Conservation (phyloP, 92 coral and sea anemone species). For the Siderastrea radians region DNA sequence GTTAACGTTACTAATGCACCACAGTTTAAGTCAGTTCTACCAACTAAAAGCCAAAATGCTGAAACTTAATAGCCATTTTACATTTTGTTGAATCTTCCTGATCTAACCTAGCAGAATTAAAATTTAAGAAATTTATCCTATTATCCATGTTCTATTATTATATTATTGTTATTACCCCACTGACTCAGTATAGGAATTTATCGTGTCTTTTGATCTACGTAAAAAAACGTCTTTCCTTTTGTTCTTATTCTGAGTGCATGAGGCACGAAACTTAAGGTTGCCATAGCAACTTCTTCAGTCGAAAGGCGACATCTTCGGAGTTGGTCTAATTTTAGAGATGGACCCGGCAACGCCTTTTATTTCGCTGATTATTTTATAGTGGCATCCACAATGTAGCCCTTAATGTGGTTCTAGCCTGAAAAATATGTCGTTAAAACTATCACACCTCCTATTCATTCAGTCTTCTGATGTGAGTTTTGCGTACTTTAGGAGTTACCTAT, state of each 20-base stretch:
- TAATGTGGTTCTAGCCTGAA: neutral
- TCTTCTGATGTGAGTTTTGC: neutral
- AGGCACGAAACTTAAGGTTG: neutral
- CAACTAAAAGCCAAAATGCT: too few species aligned
- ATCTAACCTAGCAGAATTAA: too few species aligned
- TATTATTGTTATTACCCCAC: too few species aligned
- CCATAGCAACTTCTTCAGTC: neutral
- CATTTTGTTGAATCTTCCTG: too few species aligned
- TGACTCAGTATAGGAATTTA: too few species aligned
- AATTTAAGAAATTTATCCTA: too few species aligned
- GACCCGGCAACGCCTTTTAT: neutral
- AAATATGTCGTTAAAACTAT: neutral
- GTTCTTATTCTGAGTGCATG: neutral
- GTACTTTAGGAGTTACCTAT: neutral
- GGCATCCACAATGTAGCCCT: neutral
- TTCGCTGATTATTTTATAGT: neutral
- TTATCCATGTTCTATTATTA: too few species aligned
- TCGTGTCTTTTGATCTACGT: too few species aligned
- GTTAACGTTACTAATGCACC: too few species aligned
- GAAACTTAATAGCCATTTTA: too few species aligned
- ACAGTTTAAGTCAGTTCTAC: too few species aligned
- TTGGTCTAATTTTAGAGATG: neutral
- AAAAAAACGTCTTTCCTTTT: too few species aligned
- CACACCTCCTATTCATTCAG: neutral
- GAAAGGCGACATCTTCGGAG: neutral